Evolutionary conservation across 2,113 vertebrate genomes (phyloP).

Genomic region (Vicugna pacos): DNA sequence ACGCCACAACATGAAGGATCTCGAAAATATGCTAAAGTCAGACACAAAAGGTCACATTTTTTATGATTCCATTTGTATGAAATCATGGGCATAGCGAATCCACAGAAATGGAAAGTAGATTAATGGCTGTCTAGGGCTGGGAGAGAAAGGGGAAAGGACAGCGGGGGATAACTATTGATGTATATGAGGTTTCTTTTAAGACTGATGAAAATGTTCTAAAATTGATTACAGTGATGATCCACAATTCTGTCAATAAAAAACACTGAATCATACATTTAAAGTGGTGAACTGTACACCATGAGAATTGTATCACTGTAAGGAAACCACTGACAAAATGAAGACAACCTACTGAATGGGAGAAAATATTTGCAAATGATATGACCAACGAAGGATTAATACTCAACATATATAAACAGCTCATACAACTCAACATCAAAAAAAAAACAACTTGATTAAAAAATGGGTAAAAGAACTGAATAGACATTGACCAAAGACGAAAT

Average conservation of each 20-base stretch:
- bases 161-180: background rate
- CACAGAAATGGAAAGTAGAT: background rate
- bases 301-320: background rate
- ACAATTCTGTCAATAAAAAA: background rate
- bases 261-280: background rate
- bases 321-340: no score
- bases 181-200: background rate
- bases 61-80: background rate
- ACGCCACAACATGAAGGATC: no score
- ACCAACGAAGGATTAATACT: no score
- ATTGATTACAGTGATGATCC: background rate
- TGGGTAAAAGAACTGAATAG: no score
- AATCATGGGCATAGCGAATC: background rate
- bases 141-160: accelerated
- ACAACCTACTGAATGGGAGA: no score
- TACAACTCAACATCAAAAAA: no score
- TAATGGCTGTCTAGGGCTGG: background rate
- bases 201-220: background rate
- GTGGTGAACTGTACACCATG: background rate
- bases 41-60: background rate
- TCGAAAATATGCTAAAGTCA: background rate
- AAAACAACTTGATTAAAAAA: no score
- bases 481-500: no score
- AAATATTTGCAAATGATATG: no score
- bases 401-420: no score